phyloP scores from a whole-genome alignment of 2,888 invertebrate genomes.

The Spisula solida region DNA sequence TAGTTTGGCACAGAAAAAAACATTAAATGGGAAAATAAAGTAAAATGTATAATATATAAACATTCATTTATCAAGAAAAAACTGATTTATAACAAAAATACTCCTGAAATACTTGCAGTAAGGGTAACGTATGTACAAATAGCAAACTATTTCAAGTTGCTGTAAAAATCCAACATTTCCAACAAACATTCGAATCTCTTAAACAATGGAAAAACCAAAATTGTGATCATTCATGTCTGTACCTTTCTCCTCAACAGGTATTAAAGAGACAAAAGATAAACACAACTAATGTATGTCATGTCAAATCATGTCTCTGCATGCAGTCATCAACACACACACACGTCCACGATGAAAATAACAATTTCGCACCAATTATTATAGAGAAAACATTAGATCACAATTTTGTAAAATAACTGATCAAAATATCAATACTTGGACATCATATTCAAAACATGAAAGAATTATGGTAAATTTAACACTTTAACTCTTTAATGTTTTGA shows the following conservation, averaged over 20 bases:
- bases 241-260: background rate
- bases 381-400: slow-evolving; percentile 53
- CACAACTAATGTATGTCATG: background rate
- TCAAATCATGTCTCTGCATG: background rate
- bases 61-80: slow-evolving; percentile 67
- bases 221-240: slow-evolving; percentile 8
- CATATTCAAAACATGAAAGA: slow-evolving; percentile 75
- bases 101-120: slow-evolving; percentile 73
- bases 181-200: slow-evolving; percentile 29
- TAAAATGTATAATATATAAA: slow-evolving; percentile 74
- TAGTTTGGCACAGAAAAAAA: slow-evolving; percentile 67
- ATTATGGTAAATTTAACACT: slow-evolving; percentile 75
- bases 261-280: background rate
- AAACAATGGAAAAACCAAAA: slow-evolving; percentile 16
- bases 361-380: slow-evolving; percentile 50
- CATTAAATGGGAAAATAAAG: slow-evolving; percentile 71
- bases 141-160: slow-evolving; percentile 45
- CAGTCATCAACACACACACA: slow-evolving; percentile 3
- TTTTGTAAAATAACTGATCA: slow-evolving; percentile 51
- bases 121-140: slow-evolving; percentile 69
- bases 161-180: slow-evolving; percentile 21
- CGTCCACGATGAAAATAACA: background rate
- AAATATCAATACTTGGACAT: slow-evolving; percentile 71
- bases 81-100: slow-evolving; percentile 69
- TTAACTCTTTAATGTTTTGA: slow-evolving; percentile 71